A percentile compares a stretch with the other conserved stretches of the same genome.
Evolutionary conservation across 2,113 vertebrate species (phyloP).

Genomic region (Phyllostomus discolor): DNA sequence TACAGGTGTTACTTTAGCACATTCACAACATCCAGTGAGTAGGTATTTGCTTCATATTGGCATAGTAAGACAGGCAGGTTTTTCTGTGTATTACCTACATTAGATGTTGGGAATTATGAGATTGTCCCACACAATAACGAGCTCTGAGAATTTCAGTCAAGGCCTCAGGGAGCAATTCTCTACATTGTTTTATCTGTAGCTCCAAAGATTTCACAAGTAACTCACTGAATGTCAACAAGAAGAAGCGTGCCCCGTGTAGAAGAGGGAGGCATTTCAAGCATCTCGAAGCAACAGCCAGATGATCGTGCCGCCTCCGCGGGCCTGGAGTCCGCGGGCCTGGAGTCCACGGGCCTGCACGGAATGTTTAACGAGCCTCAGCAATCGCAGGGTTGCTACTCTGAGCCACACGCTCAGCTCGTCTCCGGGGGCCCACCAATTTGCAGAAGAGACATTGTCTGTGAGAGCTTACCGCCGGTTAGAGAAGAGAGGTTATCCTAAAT

Average conservation of each 20-base stretch:
- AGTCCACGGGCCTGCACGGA: too few species aligned
- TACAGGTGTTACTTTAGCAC: too few species aligned
- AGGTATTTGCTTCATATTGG: neutral
- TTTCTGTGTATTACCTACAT: neutral
- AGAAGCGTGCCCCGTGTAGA: neutral
- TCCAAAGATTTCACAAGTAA: neutral
- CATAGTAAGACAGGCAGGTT: neutral
- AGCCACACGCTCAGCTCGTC: fast-evolving
- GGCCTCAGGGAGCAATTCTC: neutral
- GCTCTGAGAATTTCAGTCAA: neutral
- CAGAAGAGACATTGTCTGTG: neutral
- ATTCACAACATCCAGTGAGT: neutral
- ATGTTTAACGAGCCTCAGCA: neutral
- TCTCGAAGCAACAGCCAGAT: neutral
- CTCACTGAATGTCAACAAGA: neutral
- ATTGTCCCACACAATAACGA: neutral
- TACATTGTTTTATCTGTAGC: neutral
- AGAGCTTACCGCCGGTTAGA: neutral
- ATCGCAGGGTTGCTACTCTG: neutral
- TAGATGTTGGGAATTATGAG: neutral
- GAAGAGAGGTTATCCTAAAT: neutral
- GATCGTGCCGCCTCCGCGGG: too few species aligned
- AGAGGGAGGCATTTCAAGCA: neutral
- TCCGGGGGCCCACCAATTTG: neutral
- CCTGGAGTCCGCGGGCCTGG: too few species aligned